Evolutionary conservation across 2,113 vertebrate species (phyloP).

Genomic region (cat (Felis catus)): DNA sequence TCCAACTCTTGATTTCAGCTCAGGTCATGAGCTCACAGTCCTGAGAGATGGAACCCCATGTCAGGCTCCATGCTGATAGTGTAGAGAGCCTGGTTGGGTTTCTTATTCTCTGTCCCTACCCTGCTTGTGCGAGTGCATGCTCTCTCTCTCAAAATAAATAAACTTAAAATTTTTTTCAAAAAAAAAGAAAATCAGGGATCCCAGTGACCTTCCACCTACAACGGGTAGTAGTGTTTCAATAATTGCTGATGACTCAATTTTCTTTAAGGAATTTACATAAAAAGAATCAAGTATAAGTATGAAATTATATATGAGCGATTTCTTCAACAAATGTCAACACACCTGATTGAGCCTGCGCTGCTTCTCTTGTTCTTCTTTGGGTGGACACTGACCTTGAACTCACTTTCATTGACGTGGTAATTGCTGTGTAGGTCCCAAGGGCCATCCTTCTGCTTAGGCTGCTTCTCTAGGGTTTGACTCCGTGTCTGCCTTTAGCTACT

Average conservation of each 20-base stretch:
- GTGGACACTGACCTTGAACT: neutral
- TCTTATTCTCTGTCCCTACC: no score
- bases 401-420: neutral
- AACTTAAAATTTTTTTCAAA: no score
- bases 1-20: no score
- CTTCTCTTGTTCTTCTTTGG: neutral
- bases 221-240: neutral
- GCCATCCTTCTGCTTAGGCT: neutral
- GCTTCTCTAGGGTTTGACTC: neutral
- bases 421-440: neutral
- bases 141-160: no score
- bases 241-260: neutral
- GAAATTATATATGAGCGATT: neutral
- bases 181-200: neutral
- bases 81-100: no score
- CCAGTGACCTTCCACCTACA: neutral
- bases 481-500: neutral
- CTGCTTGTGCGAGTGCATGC: no score
- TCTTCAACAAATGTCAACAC: neutral
- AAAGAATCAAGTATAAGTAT: neutral
- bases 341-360: neutral
- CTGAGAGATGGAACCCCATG: no score
- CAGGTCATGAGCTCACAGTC: no score
- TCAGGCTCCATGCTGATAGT: no score
- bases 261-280: neutral